Evolutionary conservation across 2,888 invertebrate genomes (phyloP), one percentile per base, ranked within the genome.

Genomic region (Sialis fuliginosa): DNA sequence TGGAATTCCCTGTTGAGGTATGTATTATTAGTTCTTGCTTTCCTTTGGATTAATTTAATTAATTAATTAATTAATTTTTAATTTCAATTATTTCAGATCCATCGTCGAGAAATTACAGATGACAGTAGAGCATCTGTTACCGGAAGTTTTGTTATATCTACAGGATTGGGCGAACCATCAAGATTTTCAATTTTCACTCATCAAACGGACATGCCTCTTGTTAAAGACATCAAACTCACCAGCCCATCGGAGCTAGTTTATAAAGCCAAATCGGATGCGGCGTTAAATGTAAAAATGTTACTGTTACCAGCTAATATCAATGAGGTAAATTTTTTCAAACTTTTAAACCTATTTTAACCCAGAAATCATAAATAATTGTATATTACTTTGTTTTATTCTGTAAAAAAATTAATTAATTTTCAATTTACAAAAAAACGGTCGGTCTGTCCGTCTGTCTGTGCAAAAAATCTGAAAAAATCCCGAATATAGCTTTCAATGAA

Each of bases 131-230:
- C 62, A 5, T 64, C 66, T 1, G 64, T 72, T 3, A 70, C 68
- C 8, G 74, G 73, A 1, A 70, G 68, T 50, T 74, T 75, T 55
- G 66, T 69, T 50, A 54, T 75, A 48, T 73, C 74, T 49, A 63
- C 67, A 2, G 64, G 64, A 43, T 62, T 75, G 56, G 67, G 68
- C 1, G 65, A 67, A 52, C 71, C 71, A 1, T 69, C 71, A 0
- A 62, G 66, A 44, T 70, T 73, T 53, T 68, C 65, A 39, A 61
- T 74, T 22, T 72, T 69, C 55, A 70, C 70, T 0, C 69, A 73
- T 54, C 70, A 70, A 53, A 62, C 61, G 1, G 68, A 69, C 48
- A 63, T 65, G 8, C 74, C 73, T 1, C 55, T 74, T 9, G 70
- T 74, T 49, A 64, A 68, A 50, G 62, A 65, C 8, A 56, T 72